These are phyloP conservation scores for Melipona quadrifasciata DNA, from an alignment of 1,140 invertebrate species.

Conservation along the genomic window DNA sequence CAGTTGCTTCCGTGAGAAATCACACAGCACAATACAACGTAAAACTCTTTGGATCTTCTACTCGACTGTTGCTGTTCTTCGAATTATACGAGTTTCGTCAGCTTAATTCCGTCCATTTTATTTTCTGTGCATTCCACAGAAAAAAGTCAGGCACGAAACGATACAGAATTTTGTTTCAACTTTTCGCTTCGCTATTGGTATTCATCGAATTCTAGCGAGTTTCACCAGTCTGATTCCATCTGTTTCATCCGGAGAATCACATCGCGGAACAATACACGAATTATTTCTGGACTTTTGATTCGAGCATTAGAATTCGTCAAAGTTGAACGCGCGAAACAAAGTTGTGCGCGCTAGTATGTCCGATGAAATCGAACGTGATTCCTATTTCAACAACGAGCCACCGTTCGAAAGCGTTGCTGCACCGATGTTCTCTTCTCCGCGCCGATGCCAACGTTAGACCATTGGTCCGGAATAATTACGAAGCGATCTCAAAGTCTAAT, in stretches of 20 bases:
- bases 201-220: too few species aligned
- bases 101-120: too few species aligned
- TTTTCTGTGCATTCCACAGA: too few species aligned
- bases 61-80: neutral
- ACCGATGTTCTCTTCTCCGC: constrained; percentile 45
- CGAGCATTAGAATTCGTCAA: neutral
- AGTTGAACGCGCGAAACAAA: neutral
- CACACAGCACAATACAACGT: neutral
- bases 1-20: too few species aligned
- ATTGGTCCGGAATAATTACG: constrained; percentile 74
- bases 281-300: too few species aligned
- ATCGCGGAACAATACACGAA: neutral
- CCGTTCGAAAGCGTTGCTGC: constrained; percentile 8
- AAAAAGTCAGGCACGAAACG: too few species aligned
- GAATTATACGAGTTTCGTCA: neutral
- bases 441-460: constrained; percentile 54
- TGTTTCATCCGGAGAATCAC: too few species aligned
- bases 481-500: constrained; percentile 73
- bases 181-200: too few species aligned
- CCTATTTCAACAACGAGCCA: constrained; percentile 4
- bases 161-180: too few species aligned
- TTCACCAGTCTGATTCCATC: too few species aligned
- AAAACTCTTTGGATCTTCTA: neutral
- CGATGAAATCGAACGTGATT: constrained; percentile 49
- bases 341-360: too few species aligned